These are phyloP conservation scores for Calyptommatus sinebrachiatus DNA, from an alignment of 2,113 vertebrate species.

Conservation along the genomic window DNA sequence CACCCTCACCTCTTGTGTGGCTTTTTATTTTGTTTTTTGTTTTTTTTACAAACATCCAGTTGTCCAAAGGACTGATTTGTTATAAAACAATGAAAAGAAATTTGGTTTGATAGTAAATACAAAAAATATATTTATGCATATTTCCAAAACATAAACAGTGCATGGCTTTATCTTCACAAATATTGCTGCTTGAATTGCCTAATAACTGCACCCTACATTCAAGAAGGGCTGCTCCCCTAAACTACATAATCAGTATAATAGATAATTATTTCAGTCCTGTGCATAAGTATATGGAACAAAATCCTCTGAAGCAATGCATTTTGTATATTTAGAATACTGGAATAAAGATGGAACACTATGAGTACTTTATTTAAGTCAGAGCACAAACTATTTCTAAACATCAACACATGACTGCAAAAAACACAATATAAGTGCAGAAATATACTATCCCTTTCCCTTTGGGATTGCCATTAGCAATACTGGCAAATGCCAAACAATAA, in stretches of 20 bases:
- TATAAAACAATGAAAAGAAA: no score
- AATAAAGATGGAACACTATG: not conserved
- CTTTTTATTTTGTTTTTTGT: no score
- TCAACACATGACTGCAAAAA: not conserved
- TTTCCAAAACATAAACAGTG: no score
- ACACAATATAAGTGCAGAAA: not conserved
- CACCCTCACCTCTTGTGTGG: no score
- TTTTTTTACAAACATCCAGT: no score
- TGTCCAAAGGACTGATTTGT: no score
- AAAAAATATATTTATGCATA: no score
- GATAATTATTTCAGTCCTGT: not conserved
- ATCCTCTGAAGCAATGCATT: not conserved
- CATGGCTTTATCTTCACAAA: no score
- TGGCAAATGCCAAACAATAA: constrained; percentile 44
- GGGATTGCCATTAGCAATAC: constrained; percentile 34
- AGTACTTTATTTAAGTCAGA: not conserved
- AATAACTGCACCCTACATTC: not conserved
- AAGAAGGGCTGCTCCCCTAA: not conserved
- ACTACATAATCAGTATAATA: not conserved
- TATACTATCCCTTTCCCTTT: not conserved
- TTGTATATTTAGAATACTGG: no score
- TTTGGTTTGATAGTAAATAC: no score
- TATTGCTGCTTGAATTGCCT: no score
- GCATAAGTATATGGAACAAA: not conserved
- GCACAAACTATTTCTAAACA: not conserved